phyloP scores from a whole-genome alignment of 53 echinoderm and acorn worm genomes.

The Arbacia lixula region DNA sequence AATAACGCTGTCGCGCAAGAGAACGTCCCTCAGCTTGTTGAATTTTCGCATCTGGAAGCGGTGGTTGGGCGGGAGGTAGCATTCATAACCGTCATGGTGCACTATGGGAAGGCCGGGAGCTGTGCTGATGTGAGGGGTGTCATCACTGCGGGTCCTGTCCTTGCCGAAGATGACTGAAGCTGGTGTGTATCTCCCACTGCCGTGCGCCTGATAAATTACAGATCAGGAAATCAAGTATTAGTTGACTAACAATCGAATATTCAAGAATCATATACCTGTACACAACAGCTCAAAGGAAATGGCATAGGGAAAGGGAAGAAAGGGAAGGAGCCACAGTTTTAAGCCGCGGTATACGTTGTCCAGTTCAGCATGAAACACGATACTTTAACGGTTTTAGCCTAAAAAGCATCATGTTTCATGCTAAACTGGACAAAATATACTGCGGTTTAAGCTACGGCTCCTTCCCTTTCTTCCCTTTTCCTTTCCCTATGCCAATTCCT shows the following conservation, averaged over 20 bases:
- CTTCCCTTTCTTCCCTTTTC: no score
- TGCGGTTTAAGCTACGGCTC: no score
- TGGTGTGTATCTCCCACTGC: not conserved
- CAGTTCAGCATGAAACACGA: not conserved
- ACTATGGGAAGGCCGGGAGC: conserved; percentile 67
- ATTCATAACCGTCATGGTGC: conserved; percentile 78
- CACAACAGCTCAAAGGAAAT: no score
- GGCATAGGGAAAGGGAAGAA: no score
- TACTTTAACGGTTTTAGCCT: no score
- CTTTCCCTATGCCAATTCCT: no score
- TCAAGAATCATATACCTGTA: no score
- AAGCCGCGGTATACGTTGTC: not conserved
- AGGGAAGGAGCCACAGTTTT: no score
- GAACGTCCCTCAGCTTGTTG: conserved; percentile 60
- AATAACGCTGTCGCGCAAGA: conserved; percentile 69
- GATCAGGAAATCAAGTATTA: not conserved
- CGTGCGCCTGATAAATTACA: not conserved
- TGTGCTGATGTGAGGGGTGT: conserved; percentile 11
- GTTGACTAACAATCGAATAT: no score
- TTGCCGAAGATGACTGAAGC: conserved; percentile 20
- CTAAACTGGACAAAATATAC: no score
- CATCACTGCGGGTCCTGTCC: not conserved
- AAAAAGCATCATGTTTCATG: no score
- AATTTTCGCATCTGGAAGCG: conserved; percentile 81
- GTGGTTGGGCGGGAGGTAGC: conserved; percentile 72